phyloP scores from a whole-genome alignment of 2,888 invertebrate species.

The Oasisia sp. region DNA sequence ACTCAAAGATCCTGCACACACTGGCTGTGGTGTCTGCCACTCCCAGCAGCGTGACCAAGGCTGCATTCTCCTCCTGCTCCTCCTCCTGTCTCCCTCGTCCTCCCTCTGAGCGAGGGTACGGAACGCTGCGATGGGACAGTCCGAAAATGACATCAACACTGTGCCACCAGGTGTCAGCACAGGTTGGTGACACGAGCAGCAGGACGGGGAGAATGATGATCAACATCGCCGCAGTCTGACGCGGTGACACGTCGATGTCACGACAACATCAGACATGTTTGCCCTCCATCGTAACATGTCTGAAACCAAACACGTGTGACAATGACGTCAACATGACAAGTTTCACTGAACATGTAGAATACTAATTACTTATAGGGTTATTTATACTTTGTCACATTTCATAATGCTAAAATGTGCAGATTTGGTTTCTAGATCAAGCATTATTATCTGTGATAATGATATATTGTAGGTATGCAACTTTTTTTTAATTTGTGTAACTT shows the following conservation, averaged over 20 bases:
- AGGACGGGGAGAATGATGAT: background rate
- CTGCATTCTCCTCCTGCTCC: background rate
- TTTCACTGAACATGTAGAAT: background rate
- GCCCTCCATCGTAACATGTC: background rate
- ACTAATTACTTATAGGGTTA: background rate
- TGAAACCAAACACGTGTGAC: background rate
- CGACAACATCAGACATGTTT: background rate
- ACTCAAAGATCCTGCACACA: slow-evolving; percentile 78
- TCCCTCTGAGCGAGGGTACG: background rate
- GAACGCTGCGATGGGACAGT: background rate
- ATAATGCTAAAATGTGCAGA: no score
- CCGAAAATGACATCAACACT: background rate
- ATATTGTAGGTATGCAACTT: no score
- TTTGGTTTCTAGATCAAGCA: no score
- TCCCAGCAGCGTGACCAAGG: background rate
- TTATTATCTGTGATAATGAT: no score
- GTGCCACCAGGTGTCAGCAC: background rate
- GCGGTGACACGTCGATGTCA: background rate
- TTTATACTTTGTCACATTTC: no score
- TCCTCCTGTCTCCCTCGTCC: background rate
- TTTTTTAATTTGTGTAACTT: no score
- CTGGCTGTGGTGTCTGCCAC: slow-evolving; percentile 68
- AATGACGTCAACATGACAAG: background rate
- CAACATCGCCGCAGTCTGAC: background rate
- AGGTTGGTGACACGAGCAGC: background rate